Evolutionary conservation across 2,797 vertebrate species (phyloP), one percentile per base, ranked within the genome.

Genomic region (Poecilia velifera): DNA sequence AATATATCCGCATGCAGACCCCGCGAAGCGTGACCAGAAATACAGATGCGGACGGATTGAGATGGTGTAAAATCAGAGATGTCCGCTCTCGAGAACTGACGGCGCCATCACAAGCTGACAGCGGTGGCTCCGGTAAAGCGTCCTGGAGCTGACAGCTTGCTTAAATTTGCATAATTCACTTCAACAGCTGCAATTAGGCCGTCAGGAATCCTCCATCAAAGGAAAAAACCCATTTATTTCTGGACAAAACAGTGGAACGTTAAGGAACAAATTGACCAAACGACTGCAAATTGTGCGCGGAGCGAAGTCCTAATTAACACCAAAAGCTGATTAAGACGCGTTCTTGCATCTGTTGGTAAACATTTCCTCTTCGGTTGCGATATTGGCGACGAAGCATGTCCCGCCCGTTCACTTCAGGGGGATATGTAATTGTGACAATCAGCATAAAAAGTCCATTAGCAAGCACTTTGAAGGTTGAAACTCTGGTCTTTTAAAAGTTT

Each of bases 111-210:
- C 74, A 49, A 77, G 77, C 81, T 93, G 92, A 90, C 90, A 90
- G 80, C 75, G 78, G 55, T 59, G 64, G 80, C 86, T 83, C 70
- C 76, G 78, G 76, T 68, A 78, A 88, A 87, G 72, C 62, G 77
- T 77, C 86, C 6, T 36, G 84, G 88, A 89, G 88, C 76, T 90
- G 92, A 93, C 93, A 91, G 88, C 84, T 6, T 28, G 87, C 84
- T 83, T 81, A 64, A 64, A 92, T 92, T 93, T 84, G 82, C 87
- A 93, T 93, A 92, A 93, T 91, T 88, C 88, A 79, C 82, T 85
- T 81, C 86, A 86, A 88, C 86, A 83, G 87, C 78, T 73, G 83
- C 88, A 93, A 94, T 94, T 93, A 94, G 82, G 76, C 83, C 75
- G 86, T 91, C 93, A 87, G 79, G 82, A 91, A 77, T 86, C 87